Base-by-base conservation (phyloP, 2,888 invertebrate species). In the Microctonus brassicae region DNA sequence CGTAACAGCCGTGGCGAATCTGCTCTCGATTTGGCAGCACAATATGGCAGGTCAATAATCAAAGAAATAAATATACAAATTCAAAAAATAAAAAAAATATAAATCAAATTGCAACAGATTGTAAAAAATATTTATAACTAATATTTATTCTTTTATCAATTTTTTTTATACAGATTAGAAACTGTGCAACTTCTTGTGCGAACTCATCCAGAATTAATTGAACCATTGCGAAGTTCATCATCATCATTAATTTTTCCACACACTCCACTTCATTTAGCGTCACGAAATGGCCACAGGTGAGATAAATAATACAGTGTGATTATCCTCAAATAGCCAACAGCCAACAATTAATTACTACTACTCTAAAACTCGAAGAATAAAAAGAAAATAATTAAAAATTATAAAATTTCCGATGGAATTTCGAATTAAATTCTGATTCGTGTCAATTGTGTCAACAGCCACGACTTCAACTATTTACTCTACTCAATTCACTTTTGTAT, bases 1-100 rank as follows among this genome's bases (percentile, higher is more conserved):
- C 92, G 94, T 78, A 97, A 97, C 88, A 92, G 91, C 79, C 93
- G 94, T 73, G 95, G 95, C 67, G 98, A 98, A 88, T 96, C 97
- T 39, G 95, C 98, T 0, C 89, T 99, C 82, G 98, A 99, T 88
- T 91, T 99, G 73, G 98, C 98, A 9, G 95, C 97, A 66, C 96
- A 97, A 88, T 96, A 95, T 88, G 96, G 95, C 83, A 91, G 93
- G 93, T 93, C 86, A 89, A 89, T 84, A 74, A 72, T 53, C 17
- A 11, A 57, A 58, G 57, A 55, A 68, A 4, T 22, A 34, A 70
- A 39, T 26, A 20, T 29, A 7, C 29, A 29, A 29, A 5, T 29
- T 5, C 7, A 29, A 29, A 29, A 29, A 29, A 29, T 5, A 29
- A 29, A 29, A 29, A 29, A 29, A 29, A 29, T 5, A 29, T 5